These are phyloP conservation scores for Odontomachus brunneus DNA, from an alignment of 1,140 invertebrate species.

Conservation along the genomic window DNA sequence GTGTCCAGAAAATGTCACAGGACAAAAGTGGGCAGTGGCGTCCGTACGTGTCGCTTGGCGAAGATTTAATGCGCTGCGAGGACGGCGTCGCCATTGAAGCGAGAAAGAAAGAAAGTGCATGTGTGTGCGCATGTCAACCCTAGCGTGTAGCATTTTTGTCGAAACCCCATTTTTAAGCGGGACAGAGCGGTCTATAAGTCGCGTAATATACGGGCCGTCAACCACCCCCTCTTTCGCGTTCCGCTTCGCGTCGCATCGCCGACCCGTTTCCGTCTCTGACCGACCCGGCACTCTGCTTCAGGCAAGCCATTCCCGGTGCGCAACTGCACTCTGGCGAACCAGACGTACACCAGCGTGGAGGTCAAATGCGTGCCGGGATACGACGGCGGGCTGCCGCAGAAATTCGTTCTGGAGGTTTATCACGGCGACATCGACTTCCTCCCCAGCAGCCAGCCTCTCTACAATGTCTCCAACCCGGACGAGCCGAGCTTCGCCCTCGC, in stretches of 20 bases:
- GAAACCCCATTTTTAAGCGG: slow-evolving; percentile 5
- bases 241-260: background rate
- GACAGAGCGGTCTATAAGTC: background rate
- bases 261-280: background rate
- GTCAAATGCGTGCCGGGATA: slow-evolving; percentile 91
- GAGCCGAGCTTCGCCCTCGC: slow-evolving; percentile 89
- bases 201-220: background rate
- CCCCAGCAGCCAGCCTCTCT: slow-evolving; percentile 84
- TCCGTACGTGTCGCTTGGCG: slow-evolving; percentile 10
- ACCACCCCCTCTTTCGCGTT: background rate
- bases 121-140: no score
- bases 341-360: slow-evolving; percentile 90
- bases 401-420: slow-evolving; percentile 92
- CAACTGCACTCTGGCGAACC: slow-evolving; percentile 91
- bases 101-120: background rate
- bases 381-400: slow-evolving; percentile 94
- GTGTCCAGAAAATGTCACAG: slow-evolving; percentile 57
- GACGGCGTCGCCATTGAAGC: background rate
- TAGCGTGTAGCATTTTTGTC: background rate
- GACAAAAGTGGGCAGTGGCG: slow-evolving; percentile 13
- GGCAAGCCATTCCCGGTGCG: slow-evolving; percentile 91
- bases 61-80: slow-evolving; percentile 37
- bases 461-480: slow-evolving; percentile 88
- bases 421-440: slow-evolving; percentile 85
- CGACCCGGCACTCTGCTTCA: slow-evolving; percentile 77